phyloP scores from a whole-genome alignment of 2,113 vertebrate species.

The Myiozetetes cayanensis region DNA sequence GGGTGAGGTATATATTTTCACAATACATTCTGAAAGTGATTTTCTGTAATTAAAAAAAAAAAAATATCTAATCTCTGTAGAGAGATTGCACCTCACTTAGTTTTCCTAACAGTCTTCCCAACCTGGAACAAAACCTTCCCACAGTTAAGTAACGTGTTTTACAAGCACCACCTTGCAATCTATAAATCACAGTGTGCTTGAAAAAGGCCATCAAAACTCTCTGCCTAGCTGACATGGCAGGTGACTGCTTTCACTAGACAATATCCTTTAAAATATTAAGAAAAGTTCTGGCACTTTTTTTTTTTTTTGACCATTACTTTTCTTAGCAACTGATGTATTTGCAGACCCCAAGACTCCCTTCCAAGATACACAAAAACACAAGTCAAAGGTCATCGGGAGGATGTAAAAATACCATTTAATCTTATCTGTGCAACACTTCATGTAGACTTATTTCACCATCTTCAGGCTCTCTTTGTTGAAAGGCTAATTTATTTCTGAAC shows the following conservation, averaged over 20 bases:
- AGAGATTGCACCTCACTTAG: not conserved
- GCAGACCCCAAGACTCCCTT: conserved; percentile 55
- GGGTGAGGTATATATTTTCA: not conserved
- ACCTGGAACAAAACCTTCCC: not conserved
- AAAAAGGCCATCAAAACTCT: not conserved
- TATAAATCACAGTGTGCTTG: not conserved
- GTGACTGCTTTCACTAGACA: not conserved
- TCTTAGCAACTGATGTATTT: conserved; percentile 54
- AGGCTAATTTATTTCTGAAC: conserved; percentile 36
- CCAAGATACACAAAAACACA: conserved; percentile 66
- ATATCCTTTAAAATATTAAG: conserved; percentile 15
- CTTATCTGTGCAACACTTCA: conserved; percentile 68
- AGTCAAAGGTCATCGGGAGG: conserved; percentile 70
- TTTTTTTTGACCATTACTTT: conserved; percentile 34
- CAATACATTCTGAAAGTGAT: not conserved
- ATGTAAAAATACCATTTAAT: conserved; percentile 77
- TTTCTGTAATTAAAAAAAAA: not conserved
- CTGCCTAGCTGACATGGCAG: not conserved
- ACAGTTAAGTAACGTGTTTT: not conserved
- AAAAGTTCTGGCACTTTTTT: not conserved
- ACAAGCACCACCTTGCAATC: not conserved
- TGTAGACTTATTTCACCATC: conserved; percentile 51
- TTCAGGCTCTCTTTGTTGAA: conserved; percentile 32
- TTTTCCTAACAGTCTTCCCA: not conserved
- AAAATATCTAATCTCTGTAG: not conserved